Evolutionary conservation across 92 coral and sea anemone species (phyloP).

Genomic region (Palythoa grandiflora): DNA sequence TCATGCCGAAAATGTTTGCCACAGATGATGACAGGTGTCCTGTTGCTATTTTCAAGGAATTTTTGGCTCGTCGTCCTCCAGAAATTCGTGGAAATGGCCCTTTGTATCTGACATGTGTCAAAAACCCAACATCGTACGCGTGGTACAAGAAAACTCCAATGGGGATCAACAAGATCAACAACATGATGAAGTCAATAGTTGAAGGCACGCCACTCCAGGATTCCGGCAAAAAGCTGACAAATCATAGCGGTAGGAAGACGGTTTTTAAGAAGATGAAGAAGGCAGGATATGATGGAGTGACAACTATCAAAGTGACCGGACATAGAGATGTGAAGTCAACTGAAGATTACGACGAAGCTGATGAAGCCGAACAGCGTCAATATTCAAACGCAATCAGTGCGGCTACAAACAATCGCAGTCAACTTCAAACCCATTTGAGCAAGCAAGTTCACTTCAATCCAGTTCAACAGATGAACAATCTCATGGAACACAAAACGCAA

Average conservation of each 20-base stretch:
- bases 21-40: constrained; percentile 56
- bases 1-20: constrained; percentile 63
- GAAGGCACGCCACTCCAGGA: constrained; percentile 15
- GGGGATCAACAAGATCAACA: constrained; percentile 40
- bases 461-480: neutral
- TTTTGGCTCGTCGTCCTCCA: constrained; percentile 42
- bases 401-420: neutral
- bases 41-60: constrained; percentile 65
- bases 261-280: constrained; percentile 40
- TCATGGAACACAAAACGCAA: neutral
- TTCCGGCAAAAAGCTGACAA: neutral
- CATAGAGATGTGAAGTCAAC: constrained; percentile 21
- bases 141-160: constrained; percentile 46
- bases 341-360: neutral
- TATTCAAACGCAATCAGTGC: constrained; percentile 5
- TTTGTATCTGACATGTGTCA: constrained; percentile 39
- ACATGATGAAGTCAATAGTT: constrained; percentile 56
- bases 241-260: constrained; percentile 50
- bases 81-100: constrained; percentile 34
- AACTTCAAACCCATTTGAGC: neutral
- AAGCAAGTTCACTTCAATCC: neutral
- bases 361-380: neutral
- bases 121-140: constrained; percentile 16
- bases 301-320: constrained; percentile 41
- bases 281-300: constrained; percentile 18